Evolutionary conservation across 2,888 invertebrate genomes (phyloP).

Genomic region (Pteria penguin): DNA sequence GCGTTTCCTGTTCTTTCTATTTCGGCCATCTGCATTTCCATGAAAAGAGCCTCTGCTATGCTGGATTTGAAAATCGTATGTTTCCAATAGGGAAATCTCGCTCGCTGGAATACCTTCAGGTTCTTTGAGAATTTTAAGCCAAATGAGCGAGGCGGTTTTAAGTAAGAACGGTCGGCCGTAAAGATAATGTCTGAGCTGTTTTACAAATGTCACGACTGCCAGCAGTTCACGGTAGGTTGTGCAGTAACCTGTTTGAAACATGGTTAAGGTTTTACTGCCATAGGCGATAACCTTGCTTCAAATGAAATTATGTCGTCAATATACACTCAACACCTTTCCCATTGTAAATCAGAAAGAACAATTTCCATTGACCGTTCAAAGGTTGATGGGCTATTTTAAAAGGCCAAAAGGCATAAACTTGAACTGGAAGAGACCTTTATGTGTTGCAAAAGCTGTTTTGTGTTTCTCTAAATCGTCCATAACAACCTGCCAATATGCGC

Average conservation of each 20-base stretch:
- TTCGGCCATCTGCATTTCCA: conserved; percentile 30
- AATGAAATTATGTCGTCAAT: conserved; percentile 54
- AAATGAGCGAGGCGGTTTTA: conserved; percentile 47
- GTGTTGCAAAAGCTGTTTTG: conserved; percentile 52
- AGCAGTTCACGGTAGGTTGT: conserved; percentile 49
- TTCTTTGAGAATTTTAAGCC: conserved; percentile 51
- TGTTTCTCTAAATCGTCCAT: conserved; percentile 35
- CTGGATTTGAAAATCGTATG: conserved; percentile 35
- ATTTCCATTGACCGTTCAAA: conserved; percentile 56
- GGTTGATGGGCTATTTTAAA: conserved; percentile 49
- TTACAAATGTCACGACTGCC: conserved; percentile 51
- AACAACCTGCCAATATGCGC: conserved; percentile 58
- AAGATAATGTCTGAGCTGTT: conserved; percentile 52
- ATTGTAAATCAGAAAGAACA: conserved; percentile 47
- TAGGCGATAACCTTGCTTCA: conserved; percentile 43
- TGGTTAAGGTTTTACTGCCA: conserved; percentile 41
- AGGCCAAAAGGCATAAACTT: conserved; percentile 24
- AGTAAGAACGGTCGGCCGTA: conserved; percentile 48
- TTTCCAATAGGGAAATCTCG: conserved; percentile 52
- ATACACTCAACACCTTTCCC: conserved; percentile 72
- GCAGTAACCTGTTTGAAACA: conserved; percentile 42
- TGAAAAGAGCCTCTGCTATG: conserved; percentile 32
- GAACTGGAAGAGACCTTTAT: conserved; percentile 44
- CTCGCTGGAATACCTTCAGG: conserved; percentile 46
- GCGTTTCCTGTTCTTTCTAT: conserved; percentile 9